Percentiles rank a stretch among this genome's conserved stretches.
Evolutionary conservation across 2,888 invertebrate genomes (phyloP).

Genomic region (Julus scandinavius): DNA sequence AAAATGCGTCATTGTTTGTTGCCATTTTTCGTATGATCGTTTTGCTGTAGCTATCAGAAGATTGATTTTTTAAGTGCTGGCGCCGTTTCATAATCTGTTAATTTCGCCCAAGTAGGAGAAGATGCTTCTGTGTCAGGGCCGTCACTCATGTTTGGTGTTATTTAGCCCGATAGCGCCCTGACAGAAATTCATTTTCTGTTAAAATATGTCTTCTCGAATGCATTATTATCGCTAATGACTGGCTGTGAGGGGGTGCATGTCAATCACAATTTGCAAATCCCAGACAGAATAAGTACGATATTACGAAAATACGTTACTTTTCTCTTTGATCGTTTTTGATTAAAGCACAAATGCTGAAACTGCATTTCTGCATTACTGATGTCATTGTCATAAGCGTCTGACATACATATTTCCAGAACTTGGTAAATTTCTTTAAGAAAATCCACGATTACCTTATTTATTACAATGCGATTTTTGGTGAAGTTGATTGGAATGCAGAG

Average conservation of each 20-base stretch:
- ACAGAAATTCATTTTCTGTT: background rate
- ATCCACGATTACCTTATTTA: background rate
- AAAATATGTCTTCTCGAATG: background rate
- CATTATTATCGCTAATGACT: background rate
- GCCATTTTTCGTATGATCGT: no score
- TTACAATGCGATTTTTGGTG: background rate
- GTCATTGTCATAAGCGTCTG: no score
- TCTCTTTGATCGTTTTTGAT: background rate
- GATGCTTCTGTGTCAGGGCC: background rate
- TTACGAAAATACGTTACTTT: background rate
- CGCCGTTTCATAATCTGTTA: background rate
- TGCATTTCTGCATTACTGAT: background rate
- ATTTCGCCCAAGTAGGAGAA: background rate
- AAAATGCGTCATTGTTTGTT: background rate
- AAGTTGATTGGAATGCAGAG: no score
- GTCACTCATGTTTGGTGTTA: background rate
- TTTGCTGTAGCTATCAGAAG: background rate
- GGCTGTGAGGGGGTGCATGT: background rate
- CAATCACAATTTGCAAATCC: constrained; percentile 23
- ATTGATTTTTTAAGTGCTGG: constrained; percentile 19
- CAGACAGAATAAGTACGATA: background rate
- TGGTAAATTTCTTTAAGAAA: background rate
- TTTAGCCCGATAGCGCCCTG: background rate
- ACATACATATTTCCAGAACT: no score
- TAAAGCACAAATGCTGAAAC: background rate